phyloP scores from a whole-genome alignment of 2,797 vertebrate genomes.

The Myiotriccus ornatus region DNA sequence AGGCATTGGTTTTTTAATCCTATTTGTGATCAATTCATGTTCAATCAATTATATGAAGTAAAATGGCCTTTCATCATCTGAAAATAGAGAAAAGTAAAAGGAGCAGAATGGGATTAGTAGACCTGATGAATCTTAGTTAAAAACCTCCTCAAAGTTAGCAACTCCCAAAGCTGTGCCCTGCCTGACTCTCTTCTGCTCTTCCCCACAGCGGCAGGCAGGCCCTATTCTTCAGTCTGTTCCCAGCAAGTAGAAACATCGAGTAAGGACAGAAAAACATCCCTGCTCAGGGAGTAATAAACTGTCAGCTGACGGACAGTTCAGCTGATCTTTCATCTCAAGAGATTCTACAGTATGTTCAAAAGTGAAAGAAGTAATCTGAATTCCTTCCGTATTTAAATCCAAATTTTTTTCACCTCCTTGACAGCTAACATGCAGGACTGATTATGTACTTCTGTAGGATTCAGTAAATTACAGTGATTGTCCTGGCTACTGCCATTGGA shows the following conservation, averaged over 20 bases:
- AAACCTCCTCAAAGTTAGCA: not conserved
- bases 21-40: not conserved
- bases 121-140: not conserved
- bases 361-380: not conserved
- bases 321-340: not conserved
- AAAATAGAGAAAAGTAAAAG: not conserved
- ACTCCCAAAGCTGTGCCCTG: not conserved
- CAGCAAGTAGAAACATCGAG: not conserved
- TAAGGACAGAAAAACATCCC: not conserved
- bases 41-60: not conserved
- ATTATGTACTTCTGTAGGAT: not conserved
- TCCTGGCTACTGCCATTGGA: not conserved
- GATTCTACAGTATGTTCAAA: not conserved
- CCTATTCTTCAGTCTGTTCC: not conserved
- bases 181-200: not conserved
- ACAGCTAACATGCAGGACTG: not conserved
- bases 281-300: not conserved
- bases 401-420: not conserved
- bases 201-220: not conserved
- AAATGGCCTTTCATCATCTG: not conserved
- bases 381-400: not conserved
- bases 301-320: not conserved
- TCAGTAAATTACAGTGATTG: not conserved
- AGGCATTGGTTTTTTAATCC: not conserved
- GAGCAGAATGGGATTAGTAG: not conserved